Evolutionary conservation across 30 jellyfish, hydroid and myxozoan species (phyloP), one percentile per base, ranked within the genome.

Genomic region (Hydractinia symbiolongicarpus): DNA sequence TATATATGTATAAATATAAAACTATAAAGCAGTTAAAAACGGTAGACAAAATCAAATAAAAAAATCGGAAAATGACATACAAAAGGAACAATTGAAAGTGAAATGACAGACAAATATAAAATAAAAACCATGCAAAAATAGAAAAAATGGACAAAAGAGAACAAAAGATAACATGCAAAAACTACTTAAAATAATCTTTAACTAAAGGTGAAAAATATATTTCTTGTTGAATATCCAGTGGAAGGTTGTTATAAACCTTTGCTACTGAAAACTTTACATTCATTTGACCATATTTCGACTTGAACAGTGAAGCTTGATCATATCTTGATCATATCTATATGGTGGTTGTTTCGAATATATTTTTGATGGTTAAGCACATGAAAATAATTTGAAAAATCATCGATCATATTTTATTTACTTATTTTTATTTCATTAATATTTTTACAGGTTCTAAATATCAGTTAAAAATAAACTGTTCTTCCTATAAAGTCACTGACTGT

Each of bases 401-500:
- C 69, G 17, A 58, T 16, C 3, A 16, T 58, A 16, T n/a, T n/a
- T n/a, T n/a, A n/a, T n/a, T n/a, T n/a, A n/a, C n/a, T n/a, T n/a
- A n/a, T n/a, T n/a, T n/a, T n/a, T n/a, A n/a, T n/a, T n/a, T n/a
- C n/a, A n/a, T n/a, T n/a, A n/a, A n/a, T n/a, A n/a, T n/a, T n/a
- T n/a, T n/a, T n/a, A n/a, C n/a, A n/a, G n/a, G n/a, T n/a, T n/a
- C n/a, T n/a, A n/a, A n/a, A n/a, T n/a, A n/a, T n/a, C n/a, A n/a
- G n/a, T n/a, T n/a, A n/a, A n/a, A n/a, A n/a, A n/a, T n/a, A n/a
- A n/a, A n/a, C n/a, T n/a, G n/a, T n/a, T n/a, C n/a, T n/a, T n/a
- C n/a, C n/a, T n/a, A n/a, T n/a, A n/a, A n/a, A n/a, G n/a, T n/a
- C 69, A 58, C 69, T 58, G 19, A 58, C 69, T 58, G 69, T 11